Percentiles rank a stretch among this genome's conserved stretches.
Evolutionary conservation across 2,113 vertebrate genomes (phyloP).

Genomic region (Lasiurus cinereus): DNA sequence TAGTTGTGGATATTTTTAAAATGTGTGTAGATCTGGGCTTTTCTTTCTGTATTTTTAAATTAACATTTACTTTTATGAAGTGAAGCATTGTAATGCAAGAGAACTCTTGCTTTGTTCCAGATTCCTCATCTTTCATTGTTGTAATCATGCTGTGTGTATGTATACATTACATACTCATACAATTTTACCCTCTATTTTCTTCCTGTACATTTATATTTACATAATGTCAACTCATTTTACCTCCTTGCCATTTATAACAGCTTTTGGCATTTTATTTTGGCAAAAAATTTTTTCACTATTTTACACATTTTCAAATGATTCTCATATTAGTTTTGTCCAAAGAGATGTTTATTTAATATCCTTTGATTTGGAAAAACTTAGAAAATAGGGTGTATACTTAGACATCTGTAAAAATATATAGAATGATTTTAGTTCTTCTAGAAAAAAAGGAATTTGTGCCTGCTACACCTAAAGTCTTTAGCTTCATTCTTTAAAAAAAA

Average conservation of each 20-base stretch:
- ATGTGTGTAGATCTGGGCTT: neutral
- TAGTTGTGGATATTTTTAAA: neutral
- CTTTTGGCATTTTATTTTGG: slow-evolving; percentile 2
- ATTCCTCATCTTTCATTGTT: neutral
- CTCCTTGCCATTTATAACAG: neutral
- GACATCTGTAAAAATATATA: neutral
- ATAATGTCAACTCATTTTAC: neutral
- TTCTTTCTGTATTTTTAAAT: neutral
- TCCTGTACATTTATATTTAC: neutral
- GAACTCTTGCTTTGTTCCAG: neutral
- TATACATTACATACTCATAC: fast-evolving
- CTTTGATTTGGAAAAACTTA: slow-evolving; percentile 33
- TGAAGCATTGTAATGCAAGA: neutral
- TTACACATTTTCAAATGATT: slow-evolving; percentile 12
- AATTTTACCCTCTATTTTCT: neutral
- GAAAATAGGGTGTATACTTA: neutral
- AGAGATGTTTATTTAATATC: slow-evolving; percentile 45
- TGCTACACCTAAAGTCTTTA: neutral
- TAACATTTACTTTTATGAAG: slow-evolving; percentile 27
- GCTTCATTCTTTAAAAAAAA: neutral
- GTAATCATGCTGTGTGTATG: neutral
- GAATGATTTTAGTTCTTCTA: slow-evolving; percentile 29
- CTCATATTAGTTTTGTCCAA: slow-evolving; percentile 12
- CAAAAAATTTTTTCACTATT: slow-evolving; percentile 19
- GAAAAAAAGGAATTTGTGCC: neutral